These are phyloP conservation scores for Notolabrus celidotus DNA, from an alignment of 2,797 vertebrate genomes.

Conservation along the genomic window DNA sequence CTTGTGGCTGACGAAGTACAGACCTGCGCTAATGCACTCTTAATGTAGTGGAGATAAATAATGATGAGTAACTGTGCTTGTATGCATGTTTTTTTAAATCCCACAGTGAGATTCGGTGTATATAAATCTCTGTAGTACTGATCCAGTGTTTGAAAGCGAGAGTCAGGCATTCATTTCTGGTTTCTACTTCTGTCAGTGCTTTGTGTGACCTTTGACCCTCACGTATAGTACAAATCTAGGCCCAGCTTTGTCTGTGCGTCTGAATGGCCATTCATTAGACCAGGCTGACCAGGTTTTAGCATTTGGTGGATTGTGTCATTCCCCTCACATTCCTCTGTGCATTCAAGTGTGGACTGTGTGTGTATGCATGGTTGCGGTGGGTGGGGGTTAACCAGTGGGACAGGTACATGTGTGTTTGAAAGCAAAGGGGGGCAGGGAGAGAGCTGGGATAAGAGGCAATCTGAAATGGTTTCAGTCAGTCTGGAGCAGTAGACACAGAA, in stretches of 20 bases:
- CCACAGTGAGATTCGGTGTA: slow-evolving; percentile 26
- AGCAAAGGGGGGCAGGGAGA: slow-evolving; percentile 19
- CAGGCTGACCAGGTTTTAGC: slow-evolving; percentile 64
- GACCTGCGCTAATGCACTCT: slow-evolving; percentile 37
- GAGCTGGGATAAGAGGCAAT: slow-evolving; percentile 5
- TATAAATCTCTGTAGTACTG: slow-evolving; percentile 24
- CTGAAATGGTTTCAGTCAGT: slow-evolving; percentile 51
- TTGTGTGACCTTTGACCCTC: slow-evolving; percentile 75
- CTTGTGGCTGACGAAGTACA: slow-evolving; percentile 48
- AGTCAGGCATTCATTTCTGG: slow-evolving; percentile 63
- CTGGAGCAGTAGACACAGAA: slow-evolving; percentile 34
- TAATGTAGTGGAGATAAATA: slow-evolving; percentile 57
- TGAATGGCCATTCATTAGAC: slow-evolving; percentile 82
- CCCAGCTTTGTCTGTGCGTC: slow-evolving; percentile 69
- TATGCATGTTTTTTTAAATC: slow-evolving; percentile 31
- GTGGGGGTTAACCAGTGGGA: slow-evolving; percentile 67
- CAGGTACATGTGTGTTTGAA: slow-evolving; percentile 74
- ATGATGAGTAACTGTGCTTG: slow-evolving; percentile 53
- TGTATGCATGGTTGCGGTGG: slow-evolving; percentile 31
- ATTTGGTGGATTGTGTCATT: slow-evolving; percentile 75
- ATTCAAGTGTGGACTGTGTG: slow-evolving; percentile 72
- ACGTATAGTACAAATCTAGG: slow-evolving; percentile 56
- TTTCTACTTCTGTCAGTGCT: slow-evolving; percentile 77
- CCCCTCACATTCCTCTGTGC: slow-evolving; percentile 83
- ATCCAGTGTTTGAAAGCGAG: slow-evolving; percentile 38